A percentile compares a stretch with the other conserved stretches of the same genome.
These are phyloP conservation scores for Mycalesis mineus DNA, from an alignment of 2,888 invertebrate genomes.

Conservation along the genomic window DNA sequence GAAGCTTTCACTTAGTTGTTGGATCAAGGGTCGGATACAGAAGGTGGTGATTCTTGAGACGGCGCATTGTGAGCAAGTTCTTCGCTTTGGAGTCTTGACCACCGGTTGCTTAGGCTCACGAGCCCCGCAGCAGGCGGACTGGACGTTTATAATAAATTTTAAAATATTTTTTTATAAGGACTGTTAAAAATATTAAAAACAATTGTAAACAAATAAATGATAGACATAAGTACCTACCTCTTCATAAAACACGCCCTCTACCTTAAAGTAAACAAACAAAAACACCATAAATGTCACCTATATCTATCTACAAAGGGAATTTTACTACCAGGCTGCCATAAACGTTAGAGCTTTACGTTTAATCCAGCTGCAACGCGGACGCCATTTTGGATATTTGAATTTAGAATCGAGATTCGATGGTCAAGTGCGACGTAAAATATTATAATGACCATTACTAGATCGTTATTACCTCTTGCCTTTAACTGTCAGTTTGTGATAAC, in stretches of 20 bases:
- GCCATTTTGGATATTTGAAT: conserved; percentile 24
- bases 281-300: neutral
- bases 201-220: too few species aligned
- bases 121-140: too few species aligned
- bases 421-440: conserved; percentile 12
- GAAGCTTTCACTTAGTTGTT: too few species aligned
- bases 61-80: too few species aligned
- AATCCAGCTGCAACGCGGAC: conserved; percentile 2
- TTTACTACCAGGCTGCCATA: conserved; percentile 3
- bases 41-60: too few species aligned
- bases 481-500: conserved; percentile 1
- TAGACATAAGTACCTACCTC: too few species aligned
- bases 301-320: conserved; percentile 1
- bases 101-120: too few species aligned
- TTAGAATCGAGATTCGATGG: conserved; percentile 17
- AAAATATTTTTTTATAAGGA: too few species aligned
- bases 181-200: too few species aligned
- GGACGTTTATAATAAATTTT: too few species aligned
- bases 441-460: neutral
- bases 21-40: too few species aligned
- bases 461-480: neutral
- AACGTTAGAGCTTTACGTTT: conserved; percentile 1
- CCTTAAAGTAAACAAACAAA: neutral
- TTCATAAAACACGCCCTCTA: neutral
- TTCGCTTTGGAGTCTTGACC: too few species aligned